Conservation (phyloP, 2,797 vertebrate species). For the Lepilemur ruficaudatus region DNA sequence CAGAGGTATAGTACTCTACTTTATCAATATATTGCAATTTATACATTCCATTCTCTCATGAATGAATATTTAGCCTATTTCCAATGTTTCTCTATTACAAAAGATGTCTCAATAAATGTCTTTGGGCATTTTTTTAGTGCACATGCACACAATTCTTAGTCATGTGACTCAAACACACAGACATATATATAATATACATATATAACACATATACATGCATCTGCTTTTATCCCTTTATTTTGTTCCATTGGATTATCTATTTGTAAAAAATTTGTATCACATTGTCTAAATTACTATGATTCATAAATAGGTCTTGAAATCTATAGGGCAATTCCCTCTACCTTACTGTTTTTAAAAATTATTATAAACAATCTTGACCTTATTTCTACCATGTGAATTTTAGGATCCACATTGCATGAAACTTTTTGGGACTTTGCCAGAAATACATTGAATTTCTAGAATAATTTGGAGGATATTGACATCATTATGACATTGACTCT, state of each 20-base stretch:
- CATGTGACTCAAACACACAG: neutral
- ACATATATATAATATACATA: neutral
- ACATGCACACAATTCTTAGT: neutral
- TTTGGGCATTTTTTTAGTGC: neutral
- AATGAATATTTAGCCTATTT: neutral
- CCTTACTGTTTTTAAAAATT: neutral
- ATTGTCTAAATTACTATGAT: neutral
- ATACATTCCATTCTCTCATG: neutral
- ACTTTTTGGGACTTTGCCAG: neutral
- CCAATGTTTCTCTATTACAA: neutral
- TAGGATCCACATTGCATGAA: neutral
- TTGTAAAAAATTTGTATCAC: neutral
- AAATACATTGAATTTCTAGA: neutral
- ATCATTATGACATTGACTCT: neutral
- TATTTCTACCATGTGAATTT: neutral
- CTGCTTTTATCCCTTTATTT: neutral
- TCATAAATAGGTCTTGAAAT: neutral
- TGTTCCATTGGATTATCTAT: neutral
- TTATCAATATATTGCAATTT: neutral
- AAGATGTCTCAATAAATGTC: neutral
- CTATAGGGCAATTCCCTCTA: neutral
- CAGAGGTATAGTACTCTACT: neutral
- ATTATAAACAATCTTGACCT: neutral
- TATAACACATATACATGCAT: neutral
- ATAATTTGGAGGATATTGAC: neutral